A percentile compares a stretch with the other conserved stretches of the same genome.
phyloP scores from a whole-genome alignment of 2,888 invertebrate genomes.

The Minunthozetes semirufus region DNA sequence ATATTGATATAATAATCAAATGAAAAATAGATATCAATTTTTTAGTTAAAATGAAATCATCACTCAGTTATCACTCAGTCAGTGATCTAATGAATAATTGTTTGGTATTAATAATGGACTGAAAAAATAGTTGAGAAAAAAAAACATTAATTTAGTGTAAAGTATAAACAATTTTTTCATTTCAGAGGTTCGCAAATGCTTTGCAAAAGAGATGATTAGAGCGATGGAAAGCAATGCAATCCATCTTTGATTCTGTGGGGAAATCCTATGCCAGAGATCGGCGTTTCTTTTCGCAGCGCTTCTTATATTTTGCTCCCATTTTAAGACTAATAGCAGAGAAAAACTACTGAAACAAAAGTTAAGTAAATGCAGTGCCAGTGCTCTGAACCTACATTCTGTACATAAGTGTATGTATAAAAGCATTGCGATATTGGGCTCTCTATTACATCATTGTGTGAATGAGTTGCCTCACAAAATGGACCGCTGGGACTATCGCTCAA shows the following conservation, averaged over 20 bases:
- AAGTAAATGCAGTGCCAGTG: constrained; percentile 22
- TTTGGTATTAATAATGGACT: not conserved
- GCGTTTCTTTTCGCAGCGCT: not conserved
- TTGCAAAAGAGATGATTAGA: constrained; percentile 25
- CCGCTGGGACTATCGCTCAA: constrained; percentile 20
- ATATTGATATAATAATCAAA: not conserved
- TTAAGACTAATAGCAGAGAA: constrained; percentile 12
- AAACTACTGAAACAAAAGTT: constrained; percentile 18
- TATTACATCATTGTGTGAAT: constrained; percentile 13
- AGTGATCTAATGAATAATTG: constrained; percentile 12
- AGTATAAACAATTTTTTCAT: constrained; percentile 9
- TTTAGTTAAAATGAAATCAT: not conserved
- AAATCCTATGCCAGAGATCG: constrained; percentile 23
- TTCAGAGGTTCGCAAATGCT: not conserved
- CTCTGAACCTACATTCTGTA: not conserved
- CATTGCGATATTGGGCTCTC: constrained; percentile 8
- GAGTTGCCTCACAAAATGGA: constrained; percentile 21
- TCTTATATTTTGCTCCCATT: not conserved
- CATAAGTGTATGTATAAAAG: not conserved
- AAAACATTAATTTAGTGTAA: not conserved
- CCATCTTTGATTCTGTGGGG: constrained; percentile 28
- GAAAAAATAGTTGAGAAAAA: not conserved
- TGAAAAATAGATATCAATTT: not conserved
- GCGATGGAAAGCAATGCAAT: constrained; percentile 31
- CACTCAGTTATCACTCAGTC: too few species aligned